Evolutionary conservation across 2,888 invertebrate species (phyloP), one percentile per base, ranked within the genome.

Genomic region (Hydroisotoma schaefferi): DNA sequence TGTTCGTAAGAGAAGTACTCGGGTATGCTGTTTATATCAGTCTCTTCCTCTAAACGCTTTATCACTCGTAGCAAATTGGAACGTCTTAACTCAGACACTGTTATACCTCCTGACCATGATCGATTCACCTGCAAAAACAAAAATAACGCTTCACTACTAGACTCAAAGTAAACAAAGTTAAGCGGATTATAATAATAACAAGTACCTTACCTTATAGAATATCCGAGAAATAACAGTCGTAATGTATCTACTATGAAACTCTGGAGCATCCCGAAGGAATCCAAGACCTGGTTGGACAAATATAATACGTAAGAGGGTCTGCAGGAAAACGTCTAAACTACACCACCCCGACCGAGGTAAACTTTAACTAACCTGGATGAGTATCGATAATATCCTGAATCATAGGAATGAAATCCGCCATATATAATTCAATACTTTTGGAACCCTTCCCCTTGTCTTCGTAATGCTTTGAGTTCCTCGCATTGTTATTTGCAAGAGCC

Each of bases 361-460:
- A 33, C 29, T 52, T n/a, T n/a, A n/a, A n/a, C n/a, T n/a, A n/a
- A 72, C 99, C 98, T 1, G 97, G 97, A 81, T 98, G 97, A 8
- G 94, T 92, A 77, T 98, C 95, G 43, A 98, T 94, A n/a, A 98
- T 93, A 78, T 98, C 97, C 80, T 95, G 92, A 55, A 97, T 87
- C 72, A 97, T 79, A 23, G 94, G 88, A 75, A 94, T 88, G 78
- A 98, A 87, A 80, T 98, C 97, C 75, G 94, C 57, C 72, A 72
- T 72, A 22, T 77, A 73, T 46, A 83, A 71, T 72, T 78, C 78
- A 28, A 63, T 22, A 33, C 26, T 52, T 33, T 56, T 65, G 18
- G 61, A 47, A 55, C 61, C 62, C 38, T 51, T n/a, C n/a, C n/a
- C n/a, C n/a, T n/a, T n/a, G n/a, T n/a, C n/a, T 10, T 52, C 59